Base-by-base conservation (phyloP, 2,888 invertebrate genomes). In the Dicranocentrus wangi region DNA sequence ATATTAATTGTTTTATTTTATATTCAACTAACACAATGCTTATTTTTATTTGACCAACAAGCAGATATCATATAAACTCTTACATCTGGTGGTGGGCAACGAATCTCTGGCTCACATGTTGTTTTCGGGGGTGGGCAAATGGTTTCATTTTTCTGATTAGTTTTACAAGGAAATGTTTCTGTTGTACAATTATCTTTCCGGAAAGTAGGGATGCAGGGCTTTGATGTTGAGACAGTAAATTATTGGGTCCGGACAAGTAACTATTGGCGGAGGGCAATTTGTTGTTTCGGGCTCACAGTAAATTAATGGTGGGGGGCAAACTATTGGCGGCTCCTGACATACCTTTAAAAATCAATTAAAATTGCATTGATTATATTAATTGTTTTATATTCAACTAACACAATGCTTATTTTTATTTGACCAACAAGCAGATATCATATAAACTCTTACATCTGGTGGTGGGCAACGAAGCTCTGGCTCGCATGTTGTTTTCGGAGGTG, bases 291-390 rank as follows among this genome's bases (percentile, higher is more conserved):
- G 80, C 1, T 70, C 71, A 21, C 83, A 83, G 21, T 69, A 71
- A 17, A 63, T 77, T 1, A 83, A 27, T 25, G 83, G 83, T 2
- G 80, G 60, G n/a, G 83, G 83, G 23, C 83, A 82, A 23, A 82
- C 76, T 23, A 82, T 82, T 13, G 82, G 66, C n/a, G 66, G 66
- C 23, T 51, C 47, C 17, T 79, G 79, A 25, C 79, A 79, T 17
- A 79, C 25, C 79, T 79, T 21, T 13, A 27, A 66, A 21, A 5
- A 23, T 55, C 21, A 55, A 10, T 32, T 47, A 15, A 55, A 23
- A 55, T 55, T 39, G 7, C 7, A 39, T 39, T 39, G 13, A 39
- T 13, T 39, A 13, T 13, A n/a, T n/a, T n/a, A n/a, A n/a, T n/a
- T n/a, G n/a, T 10, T 32, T n/a, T 10, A 47, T 47, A 47, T 47